Percentiles rank a stretch among this genome's conserved stretches.
Evolutionary conservation across 2,113 vertebrate genomes (phyloP).

Genomic region (Megaceryle maxima): DNA sequence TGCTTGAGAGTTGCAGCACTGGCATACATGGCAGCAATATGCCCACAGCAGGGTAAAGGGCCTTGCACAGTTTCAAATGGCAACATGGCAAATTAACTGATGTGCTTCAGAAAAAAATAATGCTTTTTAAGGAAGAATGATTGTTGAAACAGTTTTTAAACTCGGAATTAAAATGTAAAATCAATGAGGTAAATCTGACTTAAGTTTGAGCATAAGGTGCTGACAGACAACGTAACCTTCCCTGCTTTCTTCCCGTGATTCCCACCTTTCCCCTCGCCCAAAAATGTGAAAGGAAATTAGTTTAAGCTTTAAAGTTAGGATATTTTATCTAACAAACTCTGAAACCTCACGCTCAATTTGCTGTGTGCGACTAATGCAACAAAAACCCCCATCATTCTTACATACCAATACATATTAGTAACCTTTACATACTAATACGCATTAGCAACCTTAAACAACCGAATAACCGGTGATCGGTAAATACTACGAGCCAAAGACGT

Average conservation of each 20-base stretch:
- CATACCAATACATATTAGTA: too few species aligned
- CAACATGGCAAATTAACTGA: not conserved
- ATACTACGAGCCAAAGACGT: rapidly evolving
- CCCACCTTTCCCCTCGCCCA: too few species aligned
- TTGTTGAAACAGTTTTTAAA: not conserved
- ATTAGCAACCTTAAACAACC: too few species aligned
- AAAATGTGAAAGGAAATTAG: not conserved
- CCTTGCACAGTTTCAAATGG: too few species aligned
- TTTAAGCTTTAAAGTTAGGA: not conserved
- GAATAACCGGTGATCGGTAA: not conserved
- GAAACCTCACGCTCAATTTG: not conserved
- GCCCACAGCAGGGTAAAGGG: rapidly evolving
- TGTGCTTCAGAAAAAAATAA: not conserved
- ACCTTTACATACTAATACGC: too few species aligned
- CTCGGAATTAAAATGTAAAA: not conserved
- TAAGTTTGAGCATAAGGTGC: too few species aligned
- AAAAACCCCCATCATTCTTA: rapidly evolving
- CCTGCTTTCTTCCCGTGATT: too few species aligned
- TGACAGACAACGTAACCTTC: not conserved
- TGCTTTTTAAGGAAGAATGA: rapidly evolving
- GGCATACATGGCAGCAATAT: not conserved
- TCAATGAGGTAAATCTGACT: rapidly evolving
- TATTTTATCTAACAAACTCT: not conserved
- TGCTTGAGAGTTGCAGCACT: not conserved
- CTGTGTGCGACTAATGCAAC: rapidly evolving